Percentiles rank a stretch among this genome's conserved stretches.
Evolutionary conservation across 2,113 vertebrate genomes (phyloP).

Genomic region (Notarius lentiginosus): DNA sequence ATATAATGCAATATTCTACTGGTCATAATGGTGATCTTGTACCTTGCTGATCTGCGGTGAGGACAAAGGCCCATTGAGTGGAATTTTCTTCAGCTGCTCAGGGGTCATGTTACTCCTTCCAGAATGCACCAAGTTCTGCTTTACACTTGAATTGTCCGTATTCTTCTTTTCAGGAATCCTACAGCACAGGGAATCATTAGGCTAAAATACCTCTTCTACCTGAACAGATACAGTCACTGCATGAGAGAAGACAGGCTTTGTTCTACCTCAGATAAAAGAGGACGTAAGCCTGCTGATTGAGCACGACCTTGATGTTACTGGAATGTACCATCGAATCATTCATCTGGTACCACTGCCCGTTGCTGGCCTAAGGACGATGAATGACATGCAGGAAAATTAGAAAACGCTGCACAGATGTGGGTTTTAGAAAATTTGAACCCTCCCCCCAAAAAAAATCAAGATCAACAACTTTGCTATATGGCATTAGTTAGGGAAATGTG

Average conservation of each 20-base stretch:
- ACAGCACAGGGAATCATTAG: slow-evolving; percentile 23
- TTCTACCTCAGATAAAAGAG: slow-evolving; percentile 91
- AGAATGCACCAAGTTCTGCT: slow-evolving; percentile 61
- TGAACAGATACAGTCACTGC: not conserved
- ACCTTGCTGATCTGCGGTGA: slow-evolving; percentile 77
- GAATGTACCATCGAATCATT: slow-evolving; percentile 88
- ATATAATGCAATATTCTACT: not conserved
- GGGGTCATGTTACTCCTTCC: slow-evolving; percentile 56
- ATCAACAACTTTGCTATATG: too few species aligned
- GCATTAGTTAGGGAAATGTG: not conserved
- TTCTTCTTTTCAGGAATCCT: slow-evolving; percentile 85
- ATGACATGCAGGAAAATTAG: not conserved
- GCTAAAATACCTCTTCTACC: not conserved
- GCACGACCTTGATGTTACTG: slow-evolving; percentile 93
- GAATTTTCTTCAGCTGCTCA: slow-evolving; percentile 69
- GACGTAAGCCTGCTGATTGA: slow-evolving; percentile 95
- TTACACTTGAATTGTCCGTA: slow-evolving; percentile 65
- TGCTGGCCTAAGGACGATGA: slow-evolving; percentile 80
- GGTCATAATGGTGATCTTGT: slow-evolving; percentile 12
- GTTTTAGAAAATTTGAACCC: not conserved
- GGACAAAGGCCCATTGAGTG: slow-evolving; percentile 66
- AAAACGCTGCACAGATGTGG: not conserved
- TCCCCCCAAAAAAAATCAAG: too few species aligned
- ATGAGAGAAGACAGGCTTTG: not conserved
- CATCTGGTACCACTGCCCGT: slow-evolving; percentile 98